phyloP scores from a whole-genome alignment of 2,113 vertebrate species.

The Seriola rivoliana region DNA sequence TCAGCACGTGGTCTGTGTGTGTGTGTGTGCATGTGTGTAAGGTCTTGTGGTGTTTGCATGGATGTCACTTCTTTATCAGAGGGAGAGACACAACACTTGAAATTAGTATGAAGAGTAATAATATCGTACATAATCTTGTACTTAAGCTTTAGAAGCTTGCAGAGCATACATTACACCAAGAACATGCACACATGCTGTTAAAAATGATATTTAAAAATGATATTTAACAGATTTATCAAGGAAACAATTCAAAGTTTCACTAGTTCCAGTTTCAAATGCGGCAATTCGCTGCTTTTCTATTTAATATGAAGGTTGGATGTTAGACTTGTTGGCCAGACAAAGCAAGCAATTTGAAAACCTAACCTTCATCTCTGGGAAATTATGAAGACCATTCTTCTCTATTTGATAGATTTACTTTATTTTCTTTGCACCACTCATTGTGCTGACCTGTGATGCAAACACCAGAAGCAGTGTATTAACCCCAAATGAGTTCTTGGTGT shows the following conservation, averaged over 20 bases:
- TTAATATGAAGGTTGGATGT: too few species aligned
- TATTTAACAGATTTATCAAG: constrained; percentile 7
- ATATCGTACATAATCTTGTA: neutral
- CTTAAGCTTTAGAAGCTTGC: neutral
- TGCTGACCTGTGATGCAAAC: neutral
- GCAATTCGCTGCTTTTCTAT: neutral
- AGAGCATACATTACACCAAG: neutral
- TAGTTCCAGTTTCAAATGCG: neutral
- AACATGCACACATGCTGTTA: neutral
- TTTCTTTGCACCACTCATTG: neutral
- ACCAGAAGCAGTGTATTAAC: neutral
- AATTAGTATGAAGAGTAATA: constrained; percentile 12
- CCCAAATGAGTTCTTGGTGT: neutral
- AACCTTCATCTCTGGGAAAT: neutral
- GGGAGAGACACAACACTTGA: constrained; percentile 12
- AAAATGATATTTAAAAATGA: neutral
- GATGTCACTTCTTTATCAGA: constrained; percentile 31
- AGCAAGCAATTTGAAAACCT: neutral
- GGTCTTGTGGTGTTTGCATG: constrained; percentile 20
- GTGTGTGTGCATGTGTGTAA: constrained; percentile 8
- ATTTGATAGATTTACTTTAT: neutral
- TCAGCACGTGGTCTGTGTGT: constrained; percentile 26
- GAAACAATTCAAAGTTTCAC: constrained; percentile 20
- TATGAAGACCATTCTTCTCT: constrained; percentile 17
- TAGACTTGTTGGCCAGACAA: neutral